Evolutionary conservation across 2,888 invertebrate species (phyloP), one percentile per base, ranked within the genome.

Genomic region (Cantharis flavilabris): DNA sequence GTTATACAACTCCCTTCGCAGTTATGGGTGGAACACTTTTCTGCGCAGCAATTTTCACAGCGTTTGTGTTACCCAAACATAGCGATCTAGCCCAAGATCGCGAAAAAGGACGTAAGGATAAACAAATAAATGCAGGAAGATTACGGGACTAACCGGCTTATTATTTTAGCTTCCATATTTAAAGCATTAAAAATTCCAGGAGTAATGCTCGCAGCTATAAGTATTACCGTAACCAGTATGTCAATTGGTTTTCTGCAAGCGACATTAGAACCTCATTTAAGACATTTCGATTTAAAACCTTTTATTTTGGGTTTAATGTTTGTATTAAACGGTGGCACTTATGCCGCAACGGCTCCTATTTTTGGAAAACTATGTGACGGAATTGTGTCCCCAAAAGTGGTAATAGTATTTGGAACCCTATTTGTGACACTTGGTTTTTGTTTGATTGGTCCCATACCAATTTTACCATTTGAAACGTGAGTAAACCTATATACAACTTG

Each of bases 231-330:
- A 0, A 95, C 95, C 0, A 94, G 95, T 79, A 92, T 94, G 90
- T 95, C 95, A 82, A 95, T 96, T 71, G 96, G 96, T 18, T 98
- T 97, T 87, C 90, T 97, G 20, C 95, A 96, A 86, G 97, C 97
- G 0, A 97, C 97, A 0, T 89, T 98, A 20, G 96, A 97, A 83
- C 96, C 95, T 0, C 97, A 97, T 89, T 89, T 98, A n/a, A 87
- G 94, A 80, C 89, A 92, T 90, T 95, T 95, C 85, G 82, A 91
- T 2, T 89, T 96, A 77, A 91, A 93, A 0, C 94, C 95, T 0
- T 91, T 95, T 69, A 86, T 94, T 11, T 88, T 95, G 80, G 96
- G 96, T 0, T 87, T 95, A 71, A 94, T 96, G 92, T 97, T 96
- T 85, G 93, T 96, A 65, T 94, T 96, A 82, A 96, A 94, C 85